Base-by-base conservation (phyloP, 1,140 invertebrate genomes). In the Trypoxylus dichotomus region DNA sequence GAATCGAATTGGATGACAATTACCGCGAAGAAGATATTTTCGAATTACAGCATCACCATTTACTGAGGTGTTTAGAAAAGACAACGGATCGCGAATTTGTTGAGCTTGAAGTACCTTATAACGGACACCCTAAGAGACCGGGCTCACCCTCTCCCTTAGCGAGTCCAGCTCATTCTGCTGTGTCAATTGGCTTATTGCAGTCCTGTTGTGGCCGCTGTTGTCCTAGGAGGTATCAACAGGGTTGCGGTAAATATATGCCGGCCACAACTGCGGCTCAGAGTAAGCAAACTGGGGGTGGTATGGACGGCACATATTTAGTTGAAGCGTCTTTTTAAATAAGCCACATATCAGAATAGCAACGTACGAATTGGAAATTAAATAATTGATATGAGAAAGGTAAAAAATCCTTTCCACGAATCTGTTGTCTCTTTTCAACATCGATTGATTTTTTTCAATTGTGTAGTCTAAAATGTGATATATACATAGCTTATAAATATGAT, bases 21-120 rank as follows among this genome's bases (percentile, higher is more conserved):
- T 94, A 93, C 82, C 91, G 93, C 82, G 95, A 98, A 85, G 96
- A 98, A 85, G 97, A 99, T 86, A 98, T 99, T 83, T 99, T 99
- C 88, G 97, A 99, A 87, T 89, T 99, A 87, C 98, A 99, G 88
- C 98, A 99, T 90, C 98, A 99, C 88, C 98, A 99, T 88, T 90
- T 99, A 71, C 90, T 99, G 74, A 92, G 96, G 82, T 99, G 98
- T 88, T 90, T 99, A 78, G 98, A 99, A 87, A 97, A 97, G 87
- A 98, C 98, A 75, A 99, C 98, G 88, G 96, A 98, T 88, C 94
- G 97, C 76, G 96, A 98, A 88, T 98, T 98, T 88, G 94, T 98
- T 77, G 97, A 98, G 88, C 92, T 98, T 90, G 97, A 98, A 84
- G 94, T 96, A 85, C 95, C 96, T 11, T 97, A 91, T 88, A 98